Conservation (phyloP, 2,888 invertebrate species). For the Agriopis marginaria region DNA sequence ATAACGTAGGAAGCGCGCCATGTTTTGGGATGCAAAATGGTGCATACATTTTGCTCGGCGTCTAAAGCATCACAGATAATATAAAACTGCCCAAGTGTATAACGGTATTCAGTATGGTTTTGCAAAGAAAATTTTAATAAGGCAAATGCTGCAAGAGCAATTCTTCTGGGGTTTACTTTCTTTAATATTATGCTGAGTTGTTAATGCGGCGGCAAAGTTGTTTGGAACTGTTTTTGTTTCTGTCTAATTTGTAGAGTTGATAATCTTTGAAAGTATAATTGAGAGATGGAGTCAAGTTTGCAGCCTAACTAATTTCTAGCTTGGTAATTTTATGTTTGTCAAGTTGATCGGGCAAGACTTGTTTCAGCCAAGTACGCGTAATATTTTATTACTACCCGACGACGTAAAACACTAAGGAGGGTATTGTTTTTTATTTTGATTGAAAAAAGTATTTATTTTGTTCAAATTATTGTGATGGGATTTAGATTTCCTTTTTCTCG, state of each 20-base stretch:
- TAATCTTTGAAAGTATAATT: slow-evolving; percentile 4
- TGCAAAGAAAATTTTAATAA: slow-evolving; percentile 61
- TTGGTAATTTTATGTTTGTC: not conserved
- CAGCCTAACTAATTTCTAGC: slow-evolving; percentile 6
- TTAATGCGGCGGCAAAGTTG: slow-evolving; percentile 34
- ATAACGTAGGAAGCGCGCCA: slow-evolving; percentile 50
- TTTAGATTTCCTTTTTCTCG: too few relatives aligned
- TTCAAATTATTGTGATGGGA: too few relatives aligned
- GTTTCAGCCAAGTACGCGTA: not conserved
- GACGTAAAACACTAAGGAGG: too few relatives aligned
- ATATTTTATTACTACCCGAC: too few relatives aligned
- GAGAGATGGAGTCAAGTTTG: slow-evolving; percentile 3
- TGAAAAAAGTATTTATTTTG: too few relatives aligned
- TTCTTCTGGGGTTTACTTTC: slow-evolving; percentile 53
- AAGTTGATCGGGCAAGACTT: not conserved
- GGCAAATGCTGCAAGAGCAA: slow-evolving; percentile 44
- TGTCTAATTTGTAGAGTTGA: slow-evolving; percentile 18
- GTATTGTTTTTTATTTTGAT: too few relatives aligned
- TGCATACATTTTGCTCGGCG: slow-evolving; percentile 56
- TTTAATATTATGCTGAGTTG: slow-evolving; percentile 51
- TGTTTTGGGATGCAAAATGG: slow-evolving; percentile 61
- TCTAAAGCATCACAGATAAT: slow-evolving; percentile 25
- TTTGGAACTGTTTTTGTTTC: slow-evolving; percentile 34
- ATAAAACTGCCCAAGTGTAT: slow-evolving; percentile 34
- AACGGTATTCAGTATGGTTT: slow-evolving; percentile 42